These are phyloP conservation scores for Peromyscus nudipes DNA, from an alignment of 2,797 vertebrate species.

Conservation along the genomic window DNA sequence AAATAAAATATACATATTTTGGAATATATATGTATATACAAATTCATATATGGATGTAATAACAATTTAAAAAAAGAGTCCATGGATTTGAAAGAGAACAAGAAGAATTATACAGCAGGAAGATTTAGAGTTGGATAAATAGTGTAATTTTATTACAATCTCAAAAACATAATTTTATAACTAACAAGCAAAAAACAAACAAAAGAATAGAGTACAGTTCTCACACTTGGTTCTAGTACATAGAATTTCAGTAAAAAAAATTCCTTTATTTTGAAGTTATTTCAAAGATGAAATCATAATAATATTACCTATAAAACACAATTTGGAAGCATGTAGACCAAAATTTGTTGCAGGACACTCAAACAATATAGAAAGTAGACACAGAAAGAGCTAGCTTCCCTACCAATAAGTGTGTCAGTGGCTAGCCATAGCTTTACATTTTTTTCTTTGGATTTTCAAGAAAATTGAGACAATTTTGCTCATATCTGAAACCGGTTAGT, in stretches of 20 bases:
- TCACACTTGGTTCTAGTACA: background rate
- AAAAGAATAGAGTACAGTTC: background rate
- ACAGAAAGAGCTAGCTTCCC: background rate
- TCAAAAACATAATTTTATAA: background rate
- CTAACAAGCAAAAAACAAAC: background rate
- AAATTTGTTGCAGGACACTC: background rate
- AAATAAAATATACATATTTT: background rate
- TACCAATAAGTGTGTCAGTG: background rate
- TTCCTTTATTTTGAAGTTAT: background rate
- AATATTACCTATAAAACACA: background rate
- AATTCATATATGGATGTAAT: background rate
- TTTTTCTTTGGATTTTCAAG: background rate
- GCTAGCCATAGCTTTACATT: background rate
- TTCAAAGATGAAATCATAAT: background rate
- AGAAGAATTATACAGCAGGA: background rate
- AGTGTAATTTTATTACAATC: background rate
- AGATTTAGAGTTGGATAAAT: background rate
- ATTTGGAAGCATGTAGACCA: background rate
- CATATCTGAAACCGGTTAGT: background rate
- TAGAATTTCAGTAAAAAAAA: background rate
- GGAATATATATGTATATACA: background rate
- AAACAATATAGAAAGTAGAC: background rate
- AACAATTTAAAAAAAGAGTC: no score
- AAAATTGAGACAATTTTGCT: background rate
- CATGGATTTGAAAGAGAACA: background rate